Conservation (phyloP, 2,888 invertebrate species). For the Rhabditoides inermis region DNA sequence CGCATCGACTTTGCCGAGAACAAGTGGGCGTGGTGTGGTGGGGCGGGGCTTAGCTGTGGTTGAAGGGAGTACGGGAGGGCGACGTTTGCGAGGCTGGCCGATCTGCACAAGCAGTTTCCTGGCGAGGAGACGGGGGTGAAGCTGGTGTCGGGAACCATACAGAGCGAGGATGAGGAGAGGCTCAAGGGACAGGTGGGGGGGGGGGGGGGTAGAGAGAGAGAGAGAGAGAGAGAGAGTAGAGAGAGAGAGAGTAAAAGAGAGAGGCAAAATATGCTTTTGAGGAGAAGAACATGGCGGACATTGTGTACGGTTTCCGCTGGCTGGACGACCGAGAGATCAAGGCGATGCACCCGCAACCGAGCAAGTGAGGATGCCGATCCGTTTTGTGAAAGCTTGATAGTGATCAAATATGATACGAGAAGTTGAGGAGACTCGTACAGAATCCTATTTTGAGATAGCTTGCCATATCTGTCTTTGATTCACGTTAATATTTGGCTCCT, state of each 20-base stretch:
- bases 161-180: conserved; percentile 34
- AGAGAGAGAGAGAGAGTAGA: too few species aligned
- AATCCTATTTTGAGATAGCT: too few species aligned
- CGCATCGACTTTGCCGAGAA: conserved; percentile 32
- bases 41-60: background rate
- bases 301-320: conserved; percentile 48
- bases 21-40: too few species aligned
- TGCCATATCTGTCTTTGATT: too few species aligned
- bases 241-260: too few species aligned
- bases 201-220: too few species aligned
- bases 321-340: conserved; percentile 30
- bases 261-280: too few species aligned
- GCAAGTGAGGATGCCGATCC: conserved; percentile 22
- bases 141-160: conserved; percentile 45
- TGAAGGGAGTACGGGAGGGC: conserved; percentile 30
- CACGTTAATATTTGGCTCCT: too few species aligned
- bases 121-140: conserved; percentile 43
- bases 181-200: conserved; percentile 35
- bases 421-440: too few species aligned
- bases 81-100: conserved; percentile 38
- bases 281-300: conserved; percentile 37
- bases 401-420: too few species aligned
- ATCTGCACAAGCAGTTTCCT: conserved; percentile 23
- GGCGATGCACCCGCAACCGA: conserved; percentile 31
- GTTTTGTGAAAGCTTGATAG: too few species aligned